Evolutionary conservation across 2,888 invertebrate species (phyloP), one percentile per base, ranked within the genome.

Genomic region (Matsumyia berberina): DNA sequence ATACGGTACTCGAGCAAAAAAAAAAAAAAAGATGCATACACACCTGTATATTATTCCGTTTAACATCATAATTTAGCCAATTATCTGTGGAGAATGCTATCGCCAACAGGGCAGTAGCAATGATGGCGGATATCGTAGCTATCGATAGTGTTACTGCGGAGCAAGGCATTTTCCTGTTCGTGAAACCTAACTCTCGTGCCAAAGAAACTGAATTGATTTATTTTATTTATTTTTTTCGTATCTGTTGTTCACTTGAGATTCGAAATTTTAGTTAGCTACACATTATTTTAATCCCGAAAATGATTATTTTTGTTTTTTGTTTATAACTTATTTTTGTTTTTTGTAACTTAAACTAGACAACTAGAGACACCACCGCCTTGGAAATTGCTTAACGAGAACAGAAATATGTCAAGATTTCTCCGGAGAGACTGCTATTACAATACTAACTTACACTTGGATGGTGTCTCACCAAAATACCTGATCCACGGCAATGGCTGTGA

Each of bases 51-150:
- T 95, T 95, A 89, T 94, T 95, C 90, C 97, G 94, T 92, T 96
- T 96, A 88, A 98, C 98, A 93, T 97, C 97, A 89, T 97, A 96
- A 92, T 96, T 96, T 90, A 97, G 94, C 98, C 98, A 98, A 94
- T 98, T 98, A 93, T 98, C 98, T 91, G 98, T 98, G 89, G 97
- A 96, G 93, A 98, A 98, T 89, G 98, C 97, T 92, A 98, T 97
- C 90, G 97, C 95, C 92, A 98, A 94, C 90, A 98, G 93, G 87
- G 97, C 97, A 90, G 98, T 96, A 89, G 98, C 97, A 91, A 98
- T 95, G 92, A 98, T 97, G 91, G 98, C 97, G 91, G 97, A 96
- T 92, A 98, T 97, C 90, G 98, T 98, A 89, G 98, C 98, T 93
- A 98, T 94, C 92, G 97, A 98, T 92, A 98, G 94, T 92, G 97